These are phyloP conservation scores for Sarcophaga variegata DNA, from an alignment of 2,888 invertebrate genomes.

Conservation along the genomic window DNA sequence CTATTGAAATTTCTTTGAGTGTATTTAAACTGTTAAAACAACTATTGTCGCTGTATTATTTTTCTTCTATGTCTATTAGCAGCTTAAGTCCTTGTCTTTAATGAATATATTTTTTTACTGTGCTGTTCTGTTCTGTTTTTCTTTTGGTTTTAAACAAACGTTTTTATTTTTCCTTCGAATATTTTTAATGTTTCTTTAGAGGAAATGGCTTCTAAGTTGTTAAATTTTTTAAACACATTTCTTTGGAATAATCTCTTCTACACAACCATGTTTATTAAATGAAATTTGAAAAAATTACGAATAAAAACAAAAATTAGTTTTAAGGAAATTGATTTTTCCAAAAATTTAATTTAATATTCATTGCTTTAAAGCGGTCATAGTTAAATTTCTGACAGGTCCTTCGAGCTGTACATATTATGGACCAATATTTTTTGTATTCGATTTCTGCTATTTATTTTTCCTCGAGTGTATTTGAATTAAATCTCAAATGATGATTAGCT, in stretches of 20 bases:
- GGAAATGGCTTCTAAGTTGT: slow-evolving; percentile 47
- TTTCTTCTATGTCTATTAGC: neutral
- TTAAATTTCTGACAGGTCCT: too few relatives aligned
- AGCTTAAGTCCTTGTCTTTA: slow-evolving; percentile 22
- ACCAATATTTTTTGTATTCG: too few relatives aligned
- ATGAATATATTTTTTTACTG: neutral
- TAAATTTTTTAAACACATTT: slow-evolving; percentile 31
- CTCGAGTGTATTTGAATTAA: too few relatives aligned
- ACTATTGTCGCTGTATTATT: neutral
- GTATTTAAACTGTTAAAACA: neutral
- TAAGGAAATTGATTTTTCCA: too few relatives aligned
- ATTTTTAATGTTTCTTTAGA: slow-evolving; percentile 26
- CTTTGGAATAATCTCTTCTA: neutral
- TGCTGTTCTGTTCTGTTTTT: neutral
- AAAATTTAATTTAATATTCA: too few relatives aligned
- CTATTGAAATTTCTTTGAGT: neutral
- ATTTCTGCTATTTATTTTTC: too few relatives aligned
- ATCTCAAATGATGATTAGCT: slow-evolving; percentile 26
- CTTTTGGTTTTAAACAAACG: neutral
- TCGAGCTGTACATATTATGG: too few relatives aligned
- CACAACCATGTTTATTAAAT: too few relatives aligned
- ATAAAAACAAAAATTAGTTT: too few relatives aligned
- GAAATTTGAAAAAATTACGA: too few relatives aligned
- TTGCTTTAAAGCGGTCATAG: too few relatives aligned
- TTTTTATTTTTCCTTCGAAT: neutral